phyloP scores from a whole-genome alignment of 2,888 invertebrate genomes.

The Lochmaea crataegi region DNA sequence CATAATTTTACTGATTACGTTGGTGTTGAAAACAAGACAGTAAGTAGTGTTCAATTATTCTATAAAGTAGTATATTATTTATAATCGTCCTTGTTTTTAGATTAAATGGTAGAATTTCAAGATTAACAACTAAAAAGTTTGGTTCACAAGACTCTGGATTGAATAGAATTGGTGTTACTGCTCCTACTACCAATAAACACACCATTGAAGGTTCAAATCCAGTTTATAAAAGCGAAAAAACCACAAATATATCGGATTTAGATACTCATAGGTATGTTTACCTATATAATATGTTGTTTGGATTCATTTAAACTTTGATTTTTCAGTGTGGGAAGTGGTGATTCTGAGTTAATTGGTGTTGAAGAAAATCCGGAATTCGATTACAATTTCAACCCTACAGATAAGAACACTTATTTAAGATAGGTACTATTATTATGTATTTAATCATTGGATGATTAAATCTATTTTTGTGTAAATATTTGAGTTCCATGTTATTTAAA shows the following conservation, averaged over 20 bases:
- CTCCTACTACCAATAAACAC: constrained; percentile 78
- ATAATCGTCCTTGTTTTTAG: constrained; percentile 59
- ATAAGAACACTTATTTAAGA: constrained; percentile 33
- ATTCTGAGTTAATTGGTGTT: constrained; percentile 75
- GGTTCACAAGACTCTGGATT: constrained; percentile 73
- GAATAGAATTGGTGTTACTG: constrained; percentile 66
- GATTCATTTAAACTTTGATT: background rate
- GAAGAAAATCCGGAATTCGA: constrained; percentile 75
- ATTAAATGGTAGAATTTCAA: constrained; percentile 71
- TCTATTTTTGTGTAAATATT: background rate
- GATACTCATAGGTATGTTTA: constrained; percentile 34
- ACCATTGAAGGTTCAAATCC: constrained; percentile 79
- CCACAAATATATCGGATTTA: constrained; percentile 40
- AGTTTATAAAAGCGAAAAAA: constrained; percentile 68
- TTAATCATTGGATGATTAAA: background rate
- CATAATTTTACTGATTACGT: constrained; percentile 68
- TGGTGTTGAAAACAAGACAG: constrained; percentile 71
- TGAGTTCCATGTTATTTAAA: background rate
- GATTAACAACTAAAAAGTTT: constrained; percentile 73
- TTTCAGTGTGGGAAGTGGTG: constrained; percentile 71
- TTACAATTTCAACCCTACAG: constrained; percentile 30
- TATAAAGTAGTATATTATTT: background rate
- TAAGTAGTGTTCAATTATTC: constrained; percentile 55
- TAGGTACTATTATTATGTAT: background rate
- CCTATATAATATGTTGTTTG: no score